A percentile compares a stretch with the other conserved stretches of the same genome.
phyloP scores from a whole-genome alignment of 2,888 invertebrate genomes.

The Drosophila paramelanica region DNA sequence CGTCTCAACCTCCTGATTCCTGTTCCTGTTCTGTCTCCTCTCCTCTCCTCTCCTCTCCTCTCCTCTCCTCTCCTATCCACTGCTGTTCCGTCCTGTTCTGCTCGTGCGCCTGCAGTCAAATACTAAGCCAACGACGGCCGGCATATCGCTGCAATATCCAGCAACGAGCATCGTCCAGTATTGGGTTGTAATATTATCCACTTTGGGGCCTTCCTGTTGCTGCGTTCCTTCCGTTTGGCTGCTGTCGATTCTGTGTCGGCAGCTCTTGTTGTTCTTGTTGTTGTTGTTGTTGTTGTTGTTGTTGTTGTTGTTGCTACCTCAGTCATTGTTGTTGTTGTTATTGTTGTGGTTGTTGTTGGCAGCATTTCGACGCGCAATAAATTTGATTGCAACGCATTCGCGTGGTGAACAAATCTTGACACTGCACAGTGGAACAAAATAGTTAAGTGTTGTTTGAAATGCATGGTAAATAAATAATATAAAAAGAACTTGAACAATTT shows the following conservation, averaged over 20 bases:
- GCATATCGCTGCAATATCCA: constrained; percentile 20
- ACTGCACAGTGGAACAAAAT: constrained; percentile 19
- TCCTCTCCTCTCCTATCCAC: not conserved
- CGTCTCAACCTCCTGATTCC: constrained; percentile 30
- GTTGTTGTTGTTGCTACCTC: constrained; percentile 2
- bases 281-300: constrained; percentile 13
- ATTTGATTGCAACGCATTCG: constrained; percentile 70
- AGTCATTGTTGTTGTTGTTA: constrained; percentile 13
- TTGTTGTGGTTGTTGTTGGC: constrained; percentile 31
- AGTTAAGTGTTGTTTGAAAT: not conserved
- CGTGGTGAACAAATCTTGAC: constrained; percentile 50
- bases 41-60: not conserved
- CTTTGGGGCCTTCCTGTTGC: constrained; percentile 70
- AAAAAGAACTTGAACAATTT: too few species aligned
- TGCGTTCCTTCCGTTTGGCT: constrained; percentile 48
- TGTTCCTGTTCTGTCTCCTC: not conserved
- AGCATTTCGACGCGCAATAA: constrained; percentile 64
- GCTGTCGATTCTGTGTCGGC: constrained; percentile 42
- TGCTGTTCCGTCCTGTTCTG: too few species aligned
- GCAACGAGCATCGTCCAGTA: constrained; percentile 4
- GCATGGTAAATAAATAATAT: not conserved
- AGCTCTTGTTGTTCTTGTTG: constrained; percentile 6
- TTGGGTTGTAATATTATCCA: constrained; percentile 68
- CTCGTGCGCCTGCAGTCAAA: constrained; percentile 2
- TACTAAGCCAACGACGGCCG: constrained; percentile 34